Base-by-base conservation (phyloP, 2,797 vertebrate species). In the Pantherophis alleghaniensis region DNA sequence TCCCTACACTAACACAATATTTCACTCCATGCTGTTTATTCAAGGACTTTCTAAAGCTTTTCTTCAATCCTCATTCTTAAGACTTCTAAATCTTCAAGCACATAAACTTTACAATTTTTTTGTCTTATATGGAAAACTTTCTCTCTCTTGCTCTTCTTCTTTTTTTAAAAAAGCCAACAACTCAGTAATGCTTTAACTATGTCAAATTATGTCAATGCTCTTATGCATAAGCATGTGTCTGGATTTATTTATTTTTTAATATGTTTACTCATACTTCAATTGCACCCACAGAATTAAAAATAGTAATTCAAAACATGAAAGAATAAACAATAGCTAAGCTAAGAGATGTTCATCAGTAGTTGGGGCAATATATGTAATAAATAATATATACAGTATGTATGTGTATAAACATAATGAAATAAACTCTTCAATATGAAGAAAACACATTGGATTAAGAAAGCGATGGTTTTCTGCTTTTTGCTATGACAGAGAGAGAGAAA, bases 121-220 rank as follows among this genome's bases (percentile, higher is more conserved):
- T 59, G n/a, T 93, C 94, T 92, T 93, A 92, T 92, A 93, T 86
- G 86, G 91, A 74, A 59, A 93, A 69, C 55, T 26, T 66, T 79
- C 83, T 90, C 56, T 74, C 32, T 51, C 12, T 7, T 14, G 26
- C 10, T 28, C 47, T 11, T 24, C 22, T 26, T 10, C 11, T 13
- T 26, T 26, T 59, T 47, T 66, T 55, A 1, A 53, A 32, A 26
- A 18, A 66, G 56, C 47, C n/a, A 56, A 51, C 47, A 51, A 51
- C 6, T 51, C 57, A 57, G 69, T 91, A 89, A 93, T 91, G 69
- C 87, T 63, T 37, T 86, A 93, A 69, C 87, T 93, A 91, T 93
- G 90, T 42, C 26, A 91, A 90, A 91, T 26, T 56, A 24, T 83
- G 47, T 88, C 51, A 93, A 93, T 59, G 59, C 24, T 91, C 16